These are phyloP conservation scores for Tipula unca DNA, from an alignment of 2,888 invertebrate genomes.

Conservation along the genomic window DNA sequence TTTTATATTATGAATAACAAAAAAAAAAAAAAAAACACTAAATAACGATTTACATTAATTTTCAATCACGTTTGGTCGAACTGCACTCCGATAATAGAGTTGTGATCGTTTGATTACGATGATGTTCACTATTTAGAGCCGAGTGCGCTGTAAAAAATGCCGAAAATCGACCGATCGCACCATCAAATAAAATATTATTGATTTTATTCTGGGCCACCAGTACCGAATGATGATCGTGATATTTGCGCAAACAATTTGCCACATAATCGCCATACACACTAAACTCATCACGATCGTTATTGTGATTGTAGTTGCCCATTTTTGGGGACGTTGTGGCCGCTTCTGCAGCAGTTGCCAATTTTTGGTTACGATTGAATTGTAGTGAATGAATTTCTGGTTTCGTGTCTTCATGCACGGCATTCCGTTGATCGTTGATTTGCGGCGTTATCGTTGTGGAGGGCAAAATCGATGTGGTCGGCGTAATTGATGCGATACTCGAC, in stretches of 20 bases:
- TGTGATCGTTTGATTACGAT: neutral
- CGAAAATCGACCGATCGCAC: neutral
- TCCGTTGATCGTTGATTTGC: neutral
- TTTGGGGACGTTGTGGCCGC: neutral
- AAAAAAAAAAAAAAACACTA: neutral
- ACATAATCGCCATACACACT: slow-evolving; percentile 16
- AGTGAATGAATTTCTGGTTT: neutral
- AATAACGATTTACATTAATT: neutral
- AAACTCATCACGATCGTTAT: slow-evolving; percentile 14
- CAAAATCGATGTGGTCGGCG: neutral
- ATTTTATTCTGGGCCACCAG: slow-evolving; percentile 16
- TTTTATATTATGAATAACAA: neutral
- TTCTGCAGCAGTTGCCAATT: neutral
- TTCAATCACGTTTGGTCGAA: slow-evolving; percentile 15
- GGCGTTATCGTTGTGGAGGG: neutral
- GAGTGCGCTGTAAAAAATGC: neutral
- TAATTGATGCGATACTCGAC: neutral
- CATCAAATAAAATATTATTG: slow-evolving; percentile 17
- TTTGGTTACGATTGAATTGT: neutral
- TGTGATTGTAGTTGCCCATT: neutral
- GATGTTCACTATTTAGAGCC: neutral
- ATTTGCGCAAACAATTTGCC: slow-evolving; percentile 17
- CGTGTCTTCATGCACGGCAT: neutral
- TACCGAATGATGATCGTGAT: slow-evolving; percentile 18
- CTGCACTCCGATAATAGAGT: neutral